Percentiles rank a stretch among this genome's conserved stretches.
Conservation (phyloP, 2,888 invertebrate genomes). For the Nephrotoma flavescens region DNA sequence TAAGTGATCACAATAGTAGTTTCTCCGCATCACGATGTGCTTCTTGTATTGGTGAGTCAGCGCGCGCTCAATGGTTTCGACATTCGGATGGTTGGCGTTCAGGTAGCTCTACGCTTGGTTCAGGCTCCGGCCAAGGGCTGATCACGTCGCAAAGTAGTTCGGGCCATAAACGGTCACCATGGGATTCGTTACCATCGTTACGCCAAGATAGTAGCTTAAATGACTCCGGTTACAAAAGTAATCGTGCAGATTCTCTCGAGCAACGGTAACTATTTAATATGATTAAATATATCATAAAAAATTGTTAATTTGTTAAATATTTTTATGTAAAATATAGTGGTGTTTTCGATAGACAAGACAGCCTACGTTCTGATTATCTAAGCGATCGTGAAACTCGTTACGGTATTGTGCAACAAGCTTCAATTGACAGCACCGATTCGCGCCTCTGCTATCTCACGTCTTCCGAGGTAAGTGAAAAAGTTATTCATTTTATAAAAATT, state of each 20-base stretch:
- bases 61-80: constrained; percentile 78
- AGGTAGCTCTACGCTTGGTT: constrained; percentile 53
- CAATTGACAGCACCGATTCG: constrained; percentile 87
- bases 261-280: constrained; percentile 45
- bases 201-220: constrained; percentile 75
- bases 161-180: constrained; percentile 63
- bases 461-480: constrained; percentile 67
- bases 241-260: constrained; percentile 72
- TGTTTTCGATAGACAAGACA: constrained; percentile 78
- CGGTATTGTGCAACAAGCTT: constrained; percentile 85
- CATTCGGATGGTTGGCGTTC: constrained; percentile 81
- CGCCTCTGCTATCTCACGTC: constrained; percentile 87
- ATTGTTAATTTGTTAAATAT: not conserved
- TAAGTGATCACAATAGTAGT: constrained; percentile 49
- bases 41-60: constrained; percentile 79
- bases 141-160: constrained; percentile 34
- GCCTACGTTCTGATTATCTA: constrained; percentile 76
- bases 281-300: constrained; percentile 12
- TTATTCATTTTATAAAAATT: not conserved
- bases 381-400: constrained; percentile 79
- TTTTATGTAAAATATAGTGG: constrained; percentile 38
- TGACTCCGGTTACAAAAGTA: constrained; percentile 76
- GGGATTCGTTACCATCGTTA: constrained; percentile 76
- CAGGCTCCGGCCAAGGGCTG: constrained; percentile 37
- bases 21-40: constrained; percentile 57